Conservation (phyloP, 2,797 vertebrate genomes). For the Rhabdophis nuchalis region DNA sequence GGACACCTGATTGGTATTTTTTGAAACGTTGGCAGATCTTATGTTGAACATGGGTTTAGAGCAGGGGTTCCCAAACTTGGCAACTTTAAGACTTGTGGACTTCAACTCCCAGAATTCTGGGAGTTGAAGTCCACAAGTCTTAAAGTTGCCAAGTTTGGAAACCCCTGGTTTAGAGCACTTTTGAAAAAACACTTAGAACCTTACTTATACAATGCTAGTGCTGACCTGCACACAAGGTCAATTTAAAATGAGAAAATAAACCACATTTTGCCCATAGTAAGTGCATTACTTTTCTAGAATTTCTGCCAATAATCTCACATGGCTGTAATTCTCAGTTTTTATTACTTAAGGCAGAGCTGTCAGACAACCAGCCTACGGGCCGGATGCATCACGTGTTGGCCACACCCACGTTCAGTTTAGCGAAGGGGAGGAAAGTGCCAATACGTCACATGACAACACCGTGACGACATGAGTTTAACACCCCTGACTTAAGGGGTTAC, state of each 20-base stretch:
- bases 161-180: background rate
- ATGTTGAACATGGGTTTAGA: background rate
- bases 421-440: too few species aligned
- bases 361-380: too few species aligned
- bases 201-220: background rate
- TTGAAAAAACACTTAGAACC: background rate
- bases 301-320: background rate
- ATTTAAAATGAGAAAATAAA: background rate
- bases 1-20: background rate
- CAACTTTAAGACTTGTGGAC: too few species aligned
- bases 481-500: background rate
- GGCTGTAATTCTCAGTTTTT: background rate
- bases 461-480: too few species aligned
- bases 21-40: background rate
- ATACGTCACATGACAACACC: too few species aligned
- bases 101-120: too few species aligned
- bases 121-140: too few species aligned
- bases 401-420: too few species aligned
- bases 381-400: too few species aligned
- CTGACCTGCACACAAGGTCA: background rate
- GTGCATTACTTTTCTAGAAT: background rate
- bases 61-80: too few species aligned
- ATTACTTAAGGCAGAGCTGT: background rate
- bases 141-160: too few species aligned
- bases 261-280: background rate